phyloP scores from a whole-genome alignment of 2,888 invertebrate species.

The Lottia gigantea region DNA sequence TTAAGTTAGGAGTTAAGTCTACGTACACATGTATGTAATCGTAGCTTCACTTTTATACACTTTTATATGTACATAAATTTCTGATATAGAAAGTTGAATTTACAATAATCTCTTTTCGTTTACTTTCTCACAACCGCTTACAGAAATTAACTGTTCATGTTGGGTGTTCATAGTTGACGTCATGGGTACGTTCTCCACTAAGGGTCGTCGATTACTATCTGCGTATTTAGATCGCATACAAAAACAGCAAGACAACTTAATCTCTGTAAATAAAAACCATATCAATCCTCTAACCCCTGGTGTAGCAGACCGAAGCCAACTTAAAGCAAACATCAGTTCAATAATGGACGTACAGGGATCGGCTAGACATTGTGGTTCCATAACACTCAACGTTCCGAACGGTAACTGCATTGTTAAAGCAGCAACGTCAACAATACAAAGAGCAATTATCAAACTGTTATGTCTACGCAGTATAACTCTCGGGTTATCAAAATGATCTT shows the following conservation, averaged over 20 bases:
- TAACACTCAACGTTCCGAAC: slow-evolving; percentile 31
- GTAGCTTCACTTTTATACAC: no score
- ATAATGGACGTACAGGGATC: slow-evolving; percentile 29
- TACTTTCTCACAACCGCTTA: not conserved
- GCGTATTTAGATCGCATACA: not conserved
- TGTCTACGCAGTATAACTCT: slow-evolving; percentile 18
- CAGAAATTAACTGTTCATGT: not conserved
- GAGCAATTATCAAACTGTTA: slow-evolving; percentile 20
- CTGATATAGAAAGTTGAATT: no score
- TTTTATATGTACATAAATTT: no score
- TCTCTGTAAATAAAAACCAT: slow-evolving; percentile 28
- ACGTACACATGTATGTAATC: no score
- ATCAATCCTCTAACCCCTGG: slow-evolving; percentile 29
- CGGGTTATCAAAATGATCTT: slow-evolving; percentile 10
- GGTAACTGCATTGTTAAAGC: slow-evolving; percentile 32
- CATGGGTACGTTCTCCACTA: not conserved
- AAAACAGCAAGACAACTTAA: not conserved
- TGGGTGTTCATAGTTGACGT: not conserved
- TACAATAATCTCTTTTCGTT: no score
- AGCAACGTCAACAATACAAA: slow-evolving; percentile 25
- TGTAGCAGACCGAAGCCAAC: slow-evolving; percentile 35
- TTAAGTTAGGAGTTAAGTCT: no score
- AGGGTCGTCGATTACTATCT: not conserved
- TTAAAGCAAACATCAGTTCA: slow-evolving; percentile 31
- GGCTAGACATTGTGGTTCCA: slow-evolving; percentile 25